Percentiles rank a stretch among this genome's conserved stretches.
Conservation (phyloP, 2,113 vertebrate species). For the Scomber colias region DNA sequence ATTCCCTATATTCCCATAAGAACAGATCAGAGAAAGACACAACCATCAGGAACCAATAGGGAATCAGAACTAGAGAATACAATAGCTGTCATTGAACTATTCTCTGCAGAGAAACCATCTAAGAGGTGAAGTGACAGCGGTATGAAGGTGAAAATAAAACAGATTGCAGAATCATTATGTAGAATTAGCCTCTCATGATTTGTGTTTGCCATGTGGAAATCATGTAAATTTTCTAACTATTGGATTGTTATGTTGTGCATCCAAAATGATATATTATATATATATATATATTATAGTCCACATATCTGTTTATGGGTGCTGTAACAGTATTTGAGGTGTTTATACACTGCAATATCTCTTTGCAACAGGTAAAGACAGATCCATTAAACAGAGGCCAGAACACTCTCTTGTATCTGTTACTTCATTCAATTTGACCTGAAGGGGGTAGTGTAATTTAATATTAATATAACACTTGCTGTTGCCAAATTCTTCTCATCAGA, state of each 20-base stretch:
- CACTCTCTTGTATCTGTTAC: not conserved
- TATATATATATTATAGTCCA: not conserved
- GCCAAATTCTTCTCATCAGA: not conserved
- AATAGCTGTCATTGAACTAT: constrained; percentile 1
- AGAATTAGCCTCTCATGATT: not conserved
- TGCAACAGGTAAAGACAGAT: not conserved
- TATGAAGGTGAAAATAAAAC: too few relatives aligned
- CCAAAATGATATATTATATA: not conserved
- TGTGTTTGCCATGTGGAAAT: not conserved
- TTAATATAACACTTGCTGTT: not conserved
- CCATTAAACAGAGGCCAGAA: constrained; percentile 5
- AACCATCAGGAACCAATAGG: constrained; percentile 32
- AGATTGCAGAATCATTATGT: not conserved
- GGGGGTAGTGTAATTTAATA: constrained; percentile 17
- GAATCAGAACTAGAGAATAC: not conserved
- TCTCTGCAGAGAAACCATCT: not conserved
- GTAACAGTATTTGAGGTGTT: not conserved
- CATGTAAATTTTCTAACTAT: not conserved
- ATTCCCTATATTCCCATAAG: constrained; percentile 6
- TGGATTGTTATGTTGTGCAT: not conserved
- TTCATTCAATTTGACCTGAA: constrained; percentile 7
- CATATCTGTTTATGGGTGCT: not conserved
- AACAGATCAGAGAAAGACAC: not conserved
- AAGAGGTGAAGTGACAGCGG: not conserved
- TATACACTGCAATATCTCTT: not conserved